Percentiles rank a stretch among this genome's conserved stretches.
These are phyloP conservation scores for Capricornis sumatraensis DNA, from an alignment of 2,113 vertebrate species.

Conservation along the genomic window DNA sequence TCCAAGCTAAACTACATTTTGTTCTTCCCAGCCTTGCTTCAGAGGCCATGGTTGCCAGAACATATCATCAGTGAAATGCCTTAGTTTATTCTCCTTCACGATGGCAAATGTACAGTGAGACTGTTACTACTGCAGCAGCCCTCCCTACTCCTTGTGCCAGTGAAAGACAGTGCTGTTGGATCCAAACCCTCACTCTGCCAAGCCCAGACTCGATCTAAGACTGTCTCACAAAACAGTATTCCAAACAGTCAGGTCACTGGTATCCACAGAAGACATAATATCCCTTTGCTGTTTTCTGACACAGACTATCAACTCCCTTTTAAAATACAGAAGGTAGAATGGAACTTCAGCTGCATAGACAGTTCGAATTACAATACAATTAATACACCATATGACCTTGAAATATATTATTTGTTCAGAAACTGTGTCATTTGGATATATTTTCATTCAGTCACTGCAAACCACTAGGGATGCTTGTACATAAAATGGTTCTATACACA, in stretches of 20 bases:
- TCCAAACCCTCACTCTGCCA: neutral
- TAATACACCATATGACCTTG: neutral
- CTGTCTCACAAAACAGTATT: neutral
- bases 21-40: neutral
- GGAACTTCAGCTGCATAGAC: neutral
- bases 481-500: neutral
- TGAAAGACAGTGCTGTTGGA: neutral
- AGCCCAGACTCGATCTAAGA: neutral
- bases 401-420: neutral
- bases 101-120: neutral
- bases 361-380: neutral
- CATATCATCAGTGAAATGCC: neutral
- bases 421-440: neutral
- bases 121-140: neutral
- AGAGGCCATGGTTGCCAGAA: neutral
- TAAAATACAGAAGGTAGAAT: neutral
- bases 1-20: neutral
- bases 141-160: neutral
- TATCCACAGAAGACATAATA: neutral
- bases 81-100: neutral
- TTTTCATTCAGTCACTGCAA: neutral
- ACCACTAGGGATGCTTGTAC: neutral
- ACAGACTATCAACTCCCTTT: neutral
- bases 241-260: neutral
- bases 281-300: neutral